These are phyloP conservation scores for Apoda limacodes DNA, from an alignment of 2,888 invertebrate genomes.

Conservation along the genomic window DNA sequence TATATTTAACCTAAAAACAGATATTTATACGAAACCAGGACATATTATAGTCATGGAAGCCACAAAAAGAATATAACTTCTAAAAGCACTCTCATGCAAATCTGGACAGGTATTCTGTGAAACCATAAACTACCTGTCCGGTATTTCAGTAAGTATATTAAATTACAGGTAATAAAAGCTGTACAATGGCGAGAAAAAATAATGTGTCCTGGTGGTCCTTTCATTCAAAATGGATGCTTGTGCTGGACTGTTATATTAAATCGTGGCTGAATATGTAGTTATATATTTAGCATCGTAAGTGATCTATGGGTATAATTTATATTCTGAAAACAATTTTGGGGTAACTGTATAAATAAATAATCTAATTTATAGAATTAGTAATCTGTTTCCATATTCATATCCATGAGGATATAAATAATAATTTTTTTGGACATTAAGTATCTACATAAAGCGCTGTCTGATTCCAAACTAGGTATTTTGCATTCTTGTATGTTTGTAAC, in stretches of 20 bases:
- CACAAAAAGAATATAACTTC: no score
- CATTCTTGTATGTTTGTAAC: no score
- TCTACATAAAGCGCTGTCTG: no score
- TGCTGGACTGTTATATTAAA: slow-evolving; percentile 25
- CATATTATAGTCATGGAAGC: no score
- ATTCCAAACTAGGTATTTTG: no score
- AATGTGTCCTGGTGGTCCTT: slow-evolving; percentile 3
- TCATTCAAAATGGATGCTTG: neutral
- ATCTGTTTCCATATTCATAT: no score
- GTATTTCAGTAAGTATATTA: slow-evolving; percentile 51
- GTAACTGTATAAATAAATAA: slow-evolving; percentile 3
- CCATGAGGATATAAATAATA: no score
- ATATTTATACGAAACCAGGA: no score
- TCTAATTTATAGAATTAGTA: no score
- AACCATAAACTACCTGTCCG: slow-evolving; percentile 43
- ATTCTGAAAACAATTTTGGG: slow-evolving; percentile 1
- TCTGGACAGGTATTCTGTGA: slow-evolving; percentile 26
- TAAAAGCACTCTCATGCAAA: slow-evolving; percentile 13
- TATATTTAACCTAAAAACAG: no score
- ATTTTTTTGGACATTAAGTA: no score
- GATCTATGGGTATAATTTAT: slow-evolving; percentile 7
- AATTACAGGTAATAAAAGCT: slow-evolving; percentile 52
- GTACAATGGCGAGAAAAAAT: slow-evolving; percentile 22
- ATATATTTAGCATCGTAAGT: slow-evolving; percentile 9
- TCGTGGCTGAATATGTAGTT: slow-evolving; percentile 29